These are phyloP conservation scores for Drosophila insularis DNA, from an alignment of 1,140 invertebrate genomes.

Conservation along the genomic window DNA sequence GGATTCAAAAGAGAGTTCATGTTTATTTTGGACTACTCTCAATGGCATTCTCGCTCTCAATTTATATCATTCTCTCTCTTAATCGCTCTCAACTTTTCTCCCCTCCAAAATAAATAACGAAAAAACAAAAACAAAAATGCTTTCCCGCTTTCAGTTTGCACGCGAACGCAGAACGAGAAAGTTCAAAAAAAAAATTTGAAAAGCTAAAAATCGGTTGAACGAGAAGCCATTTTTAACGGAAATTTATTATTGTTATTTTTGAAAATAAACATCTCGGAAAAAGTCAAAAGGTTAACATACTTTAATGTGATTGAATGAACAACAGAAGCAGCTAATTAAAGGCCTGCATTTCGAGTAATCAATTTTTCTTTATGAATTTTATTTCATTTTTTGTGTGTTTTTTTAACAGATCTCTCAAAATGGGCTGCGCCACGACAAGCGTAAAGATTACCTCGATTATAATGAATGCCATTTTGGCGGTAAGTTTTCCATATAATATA, in stretches of 20 bases:
- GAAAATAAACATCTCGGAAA: conserved; percentile 34
- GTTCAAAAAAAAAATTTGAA: conserved; percentile 38
- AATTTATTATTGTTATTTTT: conserved; percentile 45
- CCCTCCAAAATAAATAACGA: conserved; percentile 17
- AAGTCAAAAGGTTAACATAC: conserved; percentile 70
- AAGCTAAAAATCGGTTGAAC: conserved; percentile 25
- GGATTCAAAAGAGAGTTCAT: not conserved
- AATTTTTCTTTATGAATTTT: not conserved
- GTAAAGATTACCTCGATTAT: conserved; percentile 67
- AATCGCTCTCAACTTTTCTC: conserved; percentile 18
- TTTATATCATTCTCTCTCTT: not conserved
- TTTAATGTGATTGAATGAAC: conserved; percentile 21
- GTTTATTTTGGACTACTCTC: not conserved
- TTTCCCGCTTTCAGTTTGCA: conserved; percentile 68
- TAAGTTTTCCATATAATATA: conserved; percentile 48
- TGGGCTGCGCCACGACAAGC: conserved; percentile 74
- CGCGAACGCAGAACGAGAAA: conserved; percentile 62
- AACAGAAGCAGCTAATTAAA: conserved; percentile 8
- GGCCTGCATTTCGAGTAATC: conserved; percentile 32
- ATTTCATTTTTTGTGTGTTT: conserved; percentile 12
- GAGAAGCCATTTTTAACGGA: conserved; percentile 19
- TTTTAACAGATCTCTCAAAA: conserved; percentile 48
- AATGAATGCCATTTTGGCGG: conserved; percentile 76
- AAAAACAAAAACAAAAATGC: conserved; percentile 48
- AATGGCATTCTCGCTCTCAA: not conserved